These are phyloP conservation scores for Corbicula japonica DNA, from an alignment of 2,888 invertebrate genomes.

Conservation along the genomic window DNA sequence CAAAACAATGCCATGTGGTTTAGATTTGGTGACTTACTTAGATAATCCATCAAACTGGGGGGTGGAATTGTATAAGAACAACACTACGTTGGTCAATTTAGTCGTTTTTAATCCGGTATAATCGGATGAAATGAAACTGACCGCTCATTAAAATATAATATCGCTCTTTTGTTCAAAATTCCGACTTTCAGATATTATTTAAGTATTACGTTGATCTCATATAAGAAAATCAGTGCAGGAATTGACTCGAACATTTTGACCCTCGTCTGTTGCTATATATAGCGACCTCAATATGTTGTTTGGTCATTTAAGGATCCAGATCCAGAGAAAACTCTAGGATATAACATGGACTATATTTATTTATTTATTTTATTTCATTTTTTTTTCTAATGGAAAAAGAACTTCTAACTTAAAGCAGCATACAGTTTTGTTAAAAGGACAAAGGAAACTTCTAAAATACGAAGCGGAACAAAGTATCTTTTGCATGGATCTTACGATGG, in stretches of 20 bases:
- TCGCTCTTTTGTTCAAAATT: neutral
- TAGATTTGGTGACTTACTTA: constrained; percentile 15
- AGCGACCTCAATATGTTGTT: constrained; percentile 2
- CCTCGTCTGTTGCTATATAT: constrained; percentile 9
- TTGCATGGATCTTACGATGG: neutral
- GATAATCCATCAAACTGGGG: constrained; percentile 12
- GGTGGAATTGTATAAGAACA: constrained; percentile 36
- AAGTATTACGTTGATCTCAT: neutral
- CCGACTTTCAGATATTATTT: neutral
- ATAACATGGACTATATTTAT: neutral
- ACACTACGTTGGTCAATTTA: constrained; percentile 52
- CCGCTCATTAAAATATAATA: constrained; percentile 14
- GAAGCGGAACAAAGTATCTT: neutral
- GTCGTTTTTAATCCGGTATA: constrained; percentile 36
- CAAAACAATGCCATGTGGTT: constrained; percentile 21
- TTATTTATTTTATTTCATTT: too few relatives aligned
- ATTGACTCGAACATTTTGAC: constrained; percentile 6
- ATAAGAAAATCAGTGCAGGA: constrained; percentile 9
- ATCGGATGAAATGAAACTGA: constrained; percentile 40
- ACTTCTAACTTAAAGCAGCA: neutral
- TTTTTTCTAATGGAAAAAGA: neutral
- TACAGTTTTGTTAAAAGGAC: neutral
- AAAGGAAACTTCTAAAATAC: neutral
- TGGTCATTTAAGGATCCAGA: constrained; percentile 12
- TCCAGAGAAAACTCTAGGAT: neutral